phyloP scores from a whole-genome alignment of 2,113 vertebrate genomes.

The Eubucco bourcierii region DNA sequence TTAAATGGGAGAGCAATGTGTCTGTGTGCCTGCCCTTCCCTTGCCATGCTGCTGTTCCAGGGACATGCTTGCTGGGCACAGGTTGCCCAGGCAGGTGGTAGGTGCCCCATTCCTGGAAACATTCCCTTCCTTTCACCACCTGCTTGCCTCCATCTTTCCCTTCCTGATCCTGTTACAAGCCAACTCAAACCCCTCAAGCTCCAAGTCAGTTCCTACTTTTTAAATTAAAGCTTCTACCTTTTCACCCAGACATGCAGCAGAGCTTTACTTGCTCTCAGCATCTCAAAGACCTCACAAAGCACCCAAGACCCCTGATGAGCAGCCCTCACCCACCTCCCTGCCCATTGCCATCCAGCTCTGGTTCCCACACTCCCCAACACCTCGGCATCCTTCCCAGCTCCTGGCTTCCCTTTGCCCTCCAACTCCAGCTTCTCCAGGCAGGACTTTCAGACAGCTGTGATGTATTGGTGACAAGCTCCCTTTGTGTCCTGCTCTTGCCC shows the following conservation, averaged over 20 bases:
- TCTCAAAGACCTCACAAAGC: background rate
- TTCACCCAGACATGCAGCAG: background rate
- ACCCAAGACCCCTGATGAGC: background rate
- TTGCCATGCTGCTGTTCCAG: background rate
- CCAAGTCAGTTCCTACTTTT: background rate
- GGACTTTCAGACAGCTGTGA: slow-evolving; percentile 54
- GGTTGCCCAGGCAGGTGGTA: too few relatives aligned
- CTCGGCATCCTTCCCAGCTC: background rate
- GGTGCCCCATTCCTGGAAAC: too few relatives aligned
- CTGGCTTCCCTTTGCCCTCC: background rate
- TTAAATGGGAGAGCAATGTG: rapidly evolving
- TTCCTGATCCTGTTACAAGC: background rate
- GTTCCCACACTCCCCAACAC: slow-evolving; percentile 35
- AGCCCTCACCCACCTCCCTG: background rate
- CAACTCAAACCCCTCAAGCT: too few relatives aligned
- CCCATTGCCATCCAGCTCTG: background rate
- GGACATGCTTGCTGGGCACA: background rate
- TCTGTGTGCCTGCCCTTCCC: background rate
- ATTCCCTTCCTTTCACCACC: background rate
- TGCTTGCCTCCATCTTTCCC: background rate
- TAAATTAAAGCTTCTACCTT: background rate
- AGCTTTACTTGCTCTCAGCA: background rate
- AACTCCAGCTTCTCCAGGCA: background rate
- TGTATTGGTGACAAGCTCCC: slow-evolving; percentile 64
- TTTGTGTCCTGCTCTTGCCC: slow-evolving; percentile 58